These are phyloP conservation scores for Ispidina picta DNA, from an alignment of 2,797 vertebrate genomes.

Conservation along the genomic window DNA sequence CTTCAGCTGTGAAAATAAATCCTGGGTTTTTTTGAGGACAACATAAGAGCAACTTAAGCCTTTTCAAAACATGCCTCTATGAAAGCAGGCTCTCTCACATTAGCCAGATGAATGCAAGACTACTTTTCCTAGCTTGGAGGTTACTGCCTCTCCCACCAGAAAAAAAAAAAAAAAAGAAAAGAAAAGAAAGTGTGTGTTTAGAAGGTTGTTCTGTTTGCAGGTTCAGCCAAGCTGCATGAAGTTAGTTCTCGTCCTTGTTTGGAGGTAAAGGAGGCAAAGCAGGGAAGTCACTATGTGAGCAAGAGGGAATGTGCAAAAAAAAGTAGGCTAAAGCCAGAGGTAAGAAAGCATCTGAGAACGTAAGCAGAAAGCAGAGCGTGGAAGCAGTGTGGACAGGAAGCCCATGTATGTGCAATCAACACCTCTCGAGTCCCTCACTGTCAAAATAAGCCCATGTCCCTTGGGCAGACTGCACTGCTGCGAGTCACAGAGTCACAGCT, in stretches of 20 bases:
- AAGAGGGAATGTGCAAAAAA: conserved; percentile 12
- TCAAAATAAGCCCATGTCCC: not conserved
- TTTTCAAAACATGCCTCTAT: conserved; percentile 46
- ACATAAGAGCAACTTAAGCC: conserved; percentile 36
- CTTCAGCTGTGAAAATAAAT: conserved; percentile 55
- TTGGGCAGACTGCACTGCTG: not conserved
- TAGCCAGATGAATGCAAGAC: not conserved
- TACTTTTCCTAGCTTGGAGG: not conserved
- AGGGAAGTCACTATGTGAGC: not conserved
- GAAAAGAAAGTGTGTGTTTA: not conserved
- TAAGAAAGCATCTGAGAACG: not conserved
- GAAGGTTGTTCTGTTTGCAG: not conserved
- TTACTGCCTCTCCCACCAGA: not conserved
- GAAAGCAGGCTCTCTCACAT: conserved; percentile 5
- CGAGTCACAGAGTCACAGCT: not conserved
- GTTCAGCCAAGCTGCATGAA: not conserved
- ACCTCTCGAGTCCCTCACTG: rapidly evolving
- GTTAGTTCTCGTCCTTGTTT: not conserved
- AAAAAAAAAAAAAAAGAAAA: not conserved
- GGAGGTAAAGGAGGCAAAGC: not conserved
- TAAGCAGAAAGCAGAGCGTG: not conserved
- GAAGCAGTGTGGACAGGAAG: not conserved
- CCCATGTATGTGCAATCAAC: not conserved
- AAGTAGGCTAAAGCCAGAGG: not conserved
- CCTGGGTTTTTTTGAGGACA: not conserved